Conservation (phyloP, 2,888 invertebrate genomes). For the Apantesis nais region DNA sequence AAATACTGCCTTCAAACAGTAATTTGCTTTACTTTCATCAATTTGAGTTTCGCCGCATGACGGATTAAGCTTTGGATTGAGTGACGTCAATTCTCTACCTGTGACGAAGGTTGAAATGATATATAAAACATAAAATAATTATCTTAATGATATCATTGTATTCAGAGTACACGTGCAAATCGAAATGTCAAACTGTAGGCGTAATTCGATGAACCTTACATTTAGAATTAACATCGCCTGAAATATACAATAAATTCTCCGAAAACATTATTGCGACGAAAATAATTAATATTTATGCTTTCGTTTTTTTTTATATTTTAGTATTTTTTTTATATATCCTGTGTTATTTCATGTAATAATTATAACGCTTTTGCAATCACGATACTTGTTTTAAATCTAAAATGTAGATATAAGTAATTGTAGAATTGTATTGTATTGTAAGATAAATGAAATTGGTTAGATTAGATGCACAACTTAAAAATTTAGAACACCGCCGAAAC, state of each 20-base stretch:
- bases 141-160: slow-evolving; percentile 31
- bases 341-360: background rate
- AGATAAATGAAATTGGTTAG: too few species aligned
- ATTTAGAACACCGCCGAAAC: too few species aligned
- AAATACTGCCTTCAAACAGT: background rate
- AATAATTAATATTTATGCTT: slow-evolving; percentile 12
- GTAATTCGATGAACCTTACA: slow-evolving; percentile 26
- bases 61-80: background rate
- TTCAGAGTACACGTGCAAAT: background rate
- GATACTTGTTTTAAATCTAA: background rate
- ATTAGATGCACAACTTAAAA: too few species aligned
- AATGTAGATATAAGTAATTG: too few species aligned
- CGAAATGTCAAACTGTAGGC: slow-evolving; percentile 25
- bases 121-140: background rate
- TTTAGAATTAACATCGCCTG: slow-evolving; percentile 3
- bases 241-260: slow-evolving; percentile 17
- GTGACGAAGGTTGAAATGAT: background rate
- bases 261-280: slow-evolving; percentile 27
- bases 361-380: background rate
- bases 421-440: too few species aligned
- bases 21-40: background rate
- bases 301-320: background rate
- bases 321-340: slow-evolving; percentile 1
- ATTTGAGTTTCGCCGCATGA: background rate
- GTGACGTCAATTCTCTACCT: background rate